A percentile compares a stretch with the other conserved stretches of the same genome.
Evolutionary conservation across 2,888 invertebrate genomes (phyloP).

Genomic region (Dicyrtomina minuta): DNA sequence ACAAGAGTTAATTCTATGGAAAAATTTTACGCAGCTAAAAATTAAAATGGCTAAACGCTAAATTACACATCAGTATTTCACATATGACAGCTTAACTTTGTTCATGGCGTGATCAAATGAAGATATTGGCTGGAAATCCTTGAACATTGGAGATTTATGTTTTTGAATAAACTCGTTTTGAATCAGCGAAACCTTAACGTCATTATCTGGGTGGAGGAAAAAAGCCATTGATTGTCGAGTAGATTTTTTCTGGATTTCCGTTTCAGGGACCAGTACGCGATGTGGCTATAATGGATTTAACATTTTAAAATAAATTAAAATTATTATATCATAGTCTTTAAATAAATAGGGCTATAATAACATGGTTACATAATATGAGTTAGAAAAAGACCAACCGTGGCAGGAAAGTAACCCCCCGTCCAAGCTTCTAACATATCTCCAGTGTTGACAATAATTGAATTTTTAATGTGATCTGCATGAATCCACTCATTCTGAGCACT

Average conservation of each 20-base stretch:
- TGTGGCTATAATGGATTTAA: conserved; percentile 62
- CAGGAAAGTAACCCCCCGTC: conserved; percentile 70
- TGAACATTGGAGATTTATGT: too few species aligned
- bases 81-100: too few species aligned
- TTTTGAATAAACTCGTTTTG: conserved; percentile 22
- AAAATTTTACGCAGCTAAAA: too few species aligned
- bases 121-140: too few species aligned
- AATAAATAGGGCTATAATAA: too few species aligned
- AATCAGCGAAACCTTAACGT: conserved; percentile 61
- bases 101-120: too few species aligned
- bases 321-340: background rate
- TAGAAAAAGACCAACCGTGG: conserved; percentile 61
- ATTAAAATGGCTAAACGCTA: too few species aligned
- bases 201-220: conserved; percentile 73
- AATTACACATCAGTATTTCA: too few species aligned
- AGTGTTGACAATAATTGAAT: conserved; percentile 72
- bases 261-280: conserved; percentile 71
- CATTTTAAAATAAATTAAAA: background rate
- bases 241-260: conserved; percentile 64
- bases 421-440: conserved; percentile 74
- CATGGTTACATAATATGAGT: too few species aligned
- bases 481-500: conserved; percentile 69
- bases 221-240: conserved; percentile 75
- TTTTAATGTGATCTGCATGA: conserved; percentile 72
- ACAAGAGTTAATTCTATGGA: too few species aligned